phyloP scores from a whole-genome alignment of 2,113 vertebrate genomes.

The Microtus ochrogaster region DNA sequence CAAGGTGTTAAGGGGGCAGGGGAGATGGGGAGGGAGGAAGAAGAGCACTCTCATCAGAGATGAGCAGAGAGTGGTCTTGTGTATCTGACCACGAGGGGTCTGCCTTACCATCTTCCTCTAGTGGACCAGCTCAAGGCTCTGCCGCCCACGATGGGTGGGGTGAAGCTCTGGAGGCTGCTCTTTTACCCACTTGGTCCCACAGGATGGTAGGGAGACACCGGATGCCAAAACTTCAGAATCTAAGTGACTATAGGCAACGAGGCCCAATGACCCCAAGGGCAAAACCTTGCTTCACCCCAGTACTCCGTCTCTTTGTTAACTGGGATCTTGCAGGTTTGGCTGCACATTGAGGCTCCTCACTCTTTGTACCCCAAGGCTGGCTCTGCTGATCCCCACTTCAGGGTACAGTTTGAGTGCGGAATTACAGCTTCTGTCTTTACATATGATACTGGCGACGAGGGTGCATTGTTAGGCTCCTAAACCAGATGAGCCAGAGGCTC shows the following conservation, averaged over 20 bases:
- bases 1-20: background rate
- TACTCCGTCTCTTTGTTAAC: background rate
- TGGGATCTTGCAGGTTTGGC: background rate
- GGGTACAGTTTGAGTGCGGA: background rate
- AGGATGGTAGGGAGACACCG: background rate
- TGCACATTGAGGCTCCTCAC: background rate
- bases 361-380: background rate
- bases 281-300: too few species aligned
- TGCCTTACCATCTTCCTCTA: too few species aligned
- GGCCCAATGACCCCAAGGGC: background rate
- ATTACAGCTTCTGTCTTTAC: background rate
- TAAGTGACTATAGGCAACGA: background rate
- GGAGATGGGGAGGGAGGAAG: background rate
- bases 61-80: too few species aligned
- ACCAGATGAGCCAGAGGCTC: background rate
- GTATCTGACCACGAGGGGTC: background rate
- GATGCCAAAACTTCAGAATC: background rate
- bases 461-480: background rate
- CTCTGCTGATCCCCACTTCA: background rate
- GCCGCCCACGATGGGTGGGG: background rate
- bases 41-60: accelerated
- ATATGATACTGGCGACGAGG: background rate
- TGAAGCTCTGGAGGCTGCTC: too few species aligned
- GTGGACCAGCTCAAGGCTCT: background rate
- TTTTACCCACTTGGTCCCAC: background rate